Conservation (phyloP, 2,113 vertebrate species). For the Helogale parvula region DNA sequence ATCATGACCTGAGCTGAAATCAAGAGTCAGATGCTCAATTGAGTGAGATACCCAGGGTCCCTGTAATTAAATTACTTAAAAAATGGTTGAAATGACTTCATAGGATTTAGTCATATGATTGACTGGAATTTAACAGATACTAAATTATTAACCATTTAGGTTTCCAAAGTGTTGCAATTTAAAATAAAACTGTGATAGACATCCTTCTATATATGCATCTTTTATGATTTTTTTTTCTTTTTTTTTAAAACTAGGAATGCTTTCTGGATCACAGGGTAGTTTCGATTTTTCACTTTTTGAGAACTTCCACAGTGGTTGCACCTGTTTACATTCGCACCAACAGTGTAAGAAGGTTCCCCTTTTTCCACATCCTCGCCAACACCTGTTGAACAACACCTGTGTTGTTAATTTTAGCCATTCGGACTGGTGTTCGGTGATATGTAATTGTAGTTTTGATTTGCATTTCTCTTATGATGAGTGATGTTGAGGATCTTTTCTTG, state of each 20-base stretch:
- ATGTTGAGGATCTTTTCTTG: neutral
- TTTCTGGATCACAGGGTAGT: neutral
- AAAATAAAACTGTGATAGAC: neutral
- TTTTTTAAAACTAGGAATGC: neutral
- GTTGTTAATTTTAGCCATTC: neutral
- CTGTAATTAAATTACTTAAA: constrained; percentile 10
- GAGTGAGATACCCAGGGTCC: no score
- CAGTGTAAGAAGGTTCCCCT: neutral
- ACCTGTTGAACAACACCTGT: neutral
- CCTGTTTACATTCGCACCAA: neutral
- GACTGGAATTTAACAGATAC: constrained; percentile 1
- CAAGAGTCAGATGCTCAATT: no score
- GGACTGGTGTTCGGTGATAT: neutral
- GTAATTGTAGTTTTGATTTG: neutral
- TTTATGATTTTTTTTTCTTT: neutral
- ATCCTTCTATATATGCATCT: neutral
- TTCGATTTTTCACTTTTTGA: neutral
- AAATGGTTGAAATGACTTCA: neutral
- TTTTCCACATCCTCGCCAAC: neutral
- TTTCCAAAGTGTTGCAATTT: constrained; percentile 36
- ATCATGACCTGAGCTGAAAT: no score
- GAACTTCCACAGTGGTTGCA: neutral
- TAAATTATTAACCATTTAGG: neutral
- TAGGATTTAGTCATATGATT: neutral
- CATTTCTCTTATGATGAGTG: neutral